Evolutionary conservation across 2,797 vertebrate species (phyloP).

Genomic region (Phoxinus dragarum): DNA sequence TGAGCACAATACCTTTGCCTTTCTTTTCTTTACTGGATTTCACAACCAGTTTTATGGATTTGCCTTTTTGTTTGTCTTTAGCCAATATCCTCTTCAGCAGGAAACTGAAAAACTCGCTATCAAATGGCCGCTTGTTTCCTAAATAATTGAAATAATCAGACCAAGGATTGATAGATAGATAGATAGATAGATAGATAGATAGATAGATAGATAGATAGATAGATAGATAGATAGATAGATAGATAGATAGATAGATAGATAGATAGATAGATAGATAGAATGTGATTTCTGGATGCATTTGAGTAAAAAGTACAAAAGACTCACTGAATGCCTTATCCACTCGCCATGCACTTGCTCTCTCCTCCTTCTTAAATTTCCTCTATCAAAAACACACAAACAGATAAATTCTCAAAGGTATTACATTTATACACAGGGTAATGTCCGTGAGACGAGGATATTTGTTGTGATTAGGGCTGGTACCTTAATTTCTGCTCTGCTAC

Average conservation of each 20-base stretch:
- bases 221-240: neutral
- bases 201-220: neutral
- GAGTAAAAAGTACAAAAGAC: slow-evolving; percentile 58
- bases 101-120: slow-evolving; percentile 90
- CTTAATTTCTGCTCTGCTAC: slow-evolving; percentile 93
- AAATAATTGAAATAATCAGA: slow-evolving; percentile 17
- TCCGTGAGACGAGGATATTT: neutral
- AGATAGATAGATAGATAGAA: fast-evolving
- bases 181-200: neutral
- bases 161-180: neutral
- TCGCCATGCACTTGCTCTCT: slow-evolving; percentile 90
- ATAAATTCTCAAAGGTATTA: neutral
- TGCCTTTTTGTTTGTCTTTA: slow-evolving; percentile 84
- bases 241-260: neutral
- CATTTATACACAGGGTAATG: neutral
- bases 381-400: slow-evolving; percentile 66
- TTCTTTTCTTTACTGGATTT: slow-evolving; percentile 60
- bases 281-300: neutral
- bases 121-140: slow-evolving; percentile 91
- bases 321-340: slow-evolving; percentile 98
- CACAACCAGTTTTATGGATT: slow-evolving; percentile 78
- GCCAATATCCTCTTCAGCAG: slow-evolving; percentile 89
- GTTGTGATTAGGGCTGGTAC: slow-evolving; percentile 67
- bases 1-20: slow-evolving; percentile 68
- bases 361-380: slow-evolving; percentile 98